phyloP scores from a whole-genome alignment of 2,888 invertebrate species.

The Oligia strigilis region DNA sequence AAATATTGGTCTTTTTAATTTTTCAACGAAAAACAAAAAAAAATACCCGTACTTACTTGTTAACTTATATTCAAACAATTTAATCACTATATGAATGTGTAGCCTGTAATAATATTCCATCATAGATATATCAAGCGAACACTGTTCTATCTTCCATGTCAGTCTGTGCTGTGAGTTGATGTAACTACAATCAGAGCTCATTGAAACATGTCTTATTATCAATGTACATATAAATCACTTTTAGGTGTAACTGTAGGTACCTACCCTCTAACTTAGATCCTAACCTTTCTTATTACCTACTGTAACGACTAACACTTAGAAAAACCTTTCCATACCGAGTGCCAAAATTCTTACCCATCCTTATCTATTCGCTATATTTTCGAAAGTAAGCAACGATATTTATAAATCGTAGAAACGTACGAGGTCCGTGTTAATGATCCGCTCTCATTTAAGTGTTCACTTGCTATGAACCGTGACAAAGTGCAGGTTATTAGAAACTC shows the following conservation, averaged over 20 bases:
- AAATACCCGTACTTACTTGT: constrained; percentile 41
- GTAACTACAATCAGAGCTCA: constrained; percentile 19
- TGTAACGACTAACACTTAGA: constrained; percentile 50
- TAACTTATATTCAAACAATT: constrained; percentile 48
- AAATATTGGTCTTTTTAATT: constrained; percentile 31
- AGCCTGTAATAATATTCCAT: constrained; percentile 50
- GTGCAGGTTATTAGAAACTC: not conserved
- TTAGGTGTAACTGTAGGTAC: constrained; percentile 55
- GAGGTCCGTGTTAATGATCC: constrained; percentile 21
- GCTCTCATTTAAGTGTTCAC: constrained; percentile 28
- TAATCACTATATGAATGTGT: constrained; percentile 56
- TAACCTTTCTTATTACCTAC: constrained; percentile 57
- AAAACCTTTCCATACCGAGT: constrained; percentile 60
- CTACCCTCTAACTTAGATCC: constrained; percentile 62
- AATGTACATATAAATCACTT: constrained; percentile 49
- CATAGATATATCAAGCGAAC: constrained; percentile 38
- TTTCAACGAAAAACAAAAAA: constrained; percentile 53
- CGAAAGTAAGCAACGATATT: constrained; percentile 61
- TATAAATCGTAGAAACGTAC: constrained; percentile 41
- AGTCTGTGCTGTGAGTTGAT: constrained; percentile 18
- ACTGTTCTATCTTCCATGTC: constrained; percentile 34
- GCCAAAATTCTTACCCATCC: constrained; percentile 64
- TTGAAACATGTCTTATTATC: constrained; percentile 36
- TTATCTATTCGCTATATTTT: constrained; percentile 22
- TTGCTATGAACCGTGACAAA: not conserved